Evolutionary conservation across 2,888 invertebrate genomes (phyloP), one percentile per base, ranked within the genome.

Genomic region (Drosophila peninsularis): DNA sequence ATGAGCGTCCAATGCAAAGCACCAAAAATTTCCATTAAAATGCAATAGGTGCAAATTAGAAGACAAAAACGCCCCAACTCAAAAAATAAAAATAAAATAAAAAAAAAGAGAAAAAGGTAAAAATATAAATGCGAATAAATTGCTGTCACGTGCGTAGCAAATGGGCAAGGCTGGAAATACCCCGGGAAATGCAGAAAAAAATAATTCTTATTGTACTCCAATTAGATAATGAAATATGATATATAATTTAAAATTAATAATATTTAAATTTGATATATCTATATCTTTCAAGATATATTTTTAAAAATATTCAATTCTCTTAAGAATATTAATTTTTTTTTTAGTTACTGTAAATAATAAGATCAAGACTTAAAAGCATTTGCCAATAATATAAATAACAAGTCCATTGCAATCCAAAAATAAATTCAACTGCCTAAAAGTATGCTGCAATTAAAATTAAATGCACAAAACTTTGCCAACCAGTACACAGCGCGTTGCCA

Each of bases 21-120:
- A 56, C 54, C 45, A 74, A 62, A 72, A 87, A 88, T 79, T 79
- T 73, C 85, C 83, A 88, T 88, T 84, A 85, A 83, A 84, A 75
- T 65, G 83, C 82, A 75, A 87, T 80, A 87, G 82, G 84, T 88
- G 85, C 81, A 87, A 87, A 85, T 88, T 88, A 84, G 70, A 77
- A 70, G 76, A 71, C 71, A 69, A 70, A 74, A 82, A 80, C 60
- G 54, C 7, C 55, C 54, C 36, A 11, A n/a, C n/a, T 53, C 36
- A 41, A 53, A 36, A 42, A 17, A 32, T 30, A 30, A 17, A 47
- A 14, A 36, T 13, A 53, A 30, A 24, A 56, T 39, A 10, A 32
- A 24, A 19, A 27, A 55, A 4, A 62, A 49, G 27, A 6, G 44
- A 27, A 52, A 5, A 60, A 49, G 50, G 17, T 13, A 34, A 53